These are phyloP conservation scores for Platysteira castanea DNA, from an alignment of 2,113 vertebrate genomes.

Conservation along the genomic window DNA sequence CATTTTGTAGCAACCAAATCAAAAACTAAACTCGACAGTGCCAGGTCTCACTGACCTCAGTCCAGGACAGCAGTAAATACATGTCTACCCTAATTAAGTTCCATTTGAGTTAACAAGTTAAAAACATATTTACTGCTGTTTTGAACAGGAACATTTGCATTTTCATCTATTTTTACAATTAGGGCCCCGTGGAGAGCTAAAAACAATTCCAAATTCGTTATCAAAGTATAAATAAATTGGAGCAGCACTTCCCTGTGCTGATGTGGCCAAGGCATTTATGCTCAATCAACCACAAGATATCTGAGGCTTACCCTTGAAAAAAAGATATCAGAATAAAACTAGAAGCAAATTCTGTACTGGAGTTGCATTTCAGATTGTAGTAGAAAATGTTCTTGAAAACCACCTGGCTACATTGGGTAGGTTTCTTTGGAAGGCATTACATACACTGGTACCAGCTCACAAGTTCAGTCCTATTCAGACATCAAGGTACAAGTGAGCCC, in stretches of 20 bases:
- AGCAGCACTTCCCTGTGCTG: not conserved
- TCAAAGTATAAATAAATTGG: not conserved
- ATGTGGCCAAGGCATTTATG: not conserved
- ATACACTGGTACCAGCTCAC: not conserved
- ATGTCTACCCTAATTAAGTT: not conserved
- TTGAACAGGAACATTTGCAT: not conserved
- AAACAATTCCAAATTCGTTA: not conserved
- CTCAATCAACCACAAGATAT: not conserved
- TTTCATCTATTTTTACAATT: not conserved
- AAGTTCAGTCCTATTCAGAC: not conserved
- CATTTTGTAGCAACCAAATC: not conserved
- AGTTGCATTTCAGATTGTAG: not conserved
- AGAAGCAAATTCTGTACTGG: not conserved
- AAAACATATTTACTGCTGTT: not conserved
- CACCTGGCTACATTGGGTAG: not conserved
- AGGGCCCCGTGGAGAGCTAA: not conserved
- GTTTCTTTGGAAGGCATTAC: not conserved
- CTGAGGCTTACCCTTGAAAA: not conserved
- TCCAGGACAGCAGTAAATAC: conserved; percentile 35
- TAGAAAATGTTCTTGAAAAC: not conserved
- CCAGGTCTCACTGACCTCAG: conserved; percentile 43
- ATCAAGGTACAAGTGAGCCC: not conserved
- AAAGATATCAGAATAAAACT: not conserved
- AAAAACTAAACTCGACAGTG: not conserved
- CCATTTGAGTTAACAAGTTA: not conserved